phyloP scores from a whole-genome alignment of 2,888 invertebrate genomes.

The Callyntrura guangdongensis region DNA sequence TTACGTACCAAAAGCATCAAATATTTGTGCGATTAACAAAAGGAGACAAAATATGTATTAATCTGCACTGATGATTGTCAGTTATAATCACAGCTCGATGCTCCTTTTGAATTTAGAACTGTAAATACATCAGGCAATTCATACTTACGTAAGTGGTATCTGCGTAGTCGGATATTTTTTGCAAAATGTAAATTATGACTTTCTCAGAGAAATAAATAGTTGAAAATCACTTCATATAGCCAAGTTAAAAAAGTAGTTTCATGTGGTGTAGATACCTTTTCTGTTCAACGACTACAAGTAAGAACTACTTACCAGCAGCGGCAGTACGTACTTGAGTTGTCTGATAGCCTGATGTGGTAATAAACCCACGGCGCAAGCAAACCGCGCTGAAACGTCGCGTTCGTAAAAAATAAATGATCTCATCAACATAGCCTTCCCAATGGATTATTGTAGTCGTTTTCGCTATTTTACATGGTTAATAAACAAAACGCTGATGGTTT shows the following conservation, averaged over 20 bases:
- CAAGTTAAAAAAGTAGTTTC: neutral
- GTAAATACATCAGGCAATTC: neutral
- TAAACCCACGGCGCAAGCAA: neutral
- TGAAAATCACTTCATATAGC: slow-evolving; percentile 15
- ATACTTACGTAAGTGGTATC: neutral
- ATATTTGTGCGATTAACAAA: neutral
- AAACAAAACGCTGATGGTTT: neutral
- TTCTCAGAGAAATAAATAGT: slow-evolving; percentile 38
- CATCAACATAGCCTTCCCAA: slow-evolving; percentile 4
- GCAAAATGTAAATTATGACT: slow-evolving; percentile 34
- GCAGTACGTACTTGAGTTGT: neutral
- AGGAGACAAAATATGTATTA: neutral
- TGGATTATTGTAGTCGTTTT: slow-evolving; percentile 18
- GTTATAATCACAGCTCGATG: neutral
- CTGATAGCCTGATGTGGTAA: no score
- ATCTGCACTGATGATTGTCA: neutral
- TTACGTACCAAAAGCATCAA: neutral
- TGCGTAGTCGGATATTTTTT: slow-evolving; percentile 54
- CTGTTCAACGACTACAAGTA: neutral
- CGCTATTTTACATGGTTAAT: neutral
- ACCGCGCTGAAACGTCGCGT: neutral
- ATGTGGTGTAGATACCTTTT: neutral
- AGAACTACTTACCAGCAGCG: neutral
- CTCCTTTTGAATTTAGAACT: neutral
- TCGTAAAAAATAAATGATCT: slow-evolving; percentile 48